phyloP scores from a whole-genome alignment of 1,140 invertebrate species.

The Drosophila virilis region DNA sequence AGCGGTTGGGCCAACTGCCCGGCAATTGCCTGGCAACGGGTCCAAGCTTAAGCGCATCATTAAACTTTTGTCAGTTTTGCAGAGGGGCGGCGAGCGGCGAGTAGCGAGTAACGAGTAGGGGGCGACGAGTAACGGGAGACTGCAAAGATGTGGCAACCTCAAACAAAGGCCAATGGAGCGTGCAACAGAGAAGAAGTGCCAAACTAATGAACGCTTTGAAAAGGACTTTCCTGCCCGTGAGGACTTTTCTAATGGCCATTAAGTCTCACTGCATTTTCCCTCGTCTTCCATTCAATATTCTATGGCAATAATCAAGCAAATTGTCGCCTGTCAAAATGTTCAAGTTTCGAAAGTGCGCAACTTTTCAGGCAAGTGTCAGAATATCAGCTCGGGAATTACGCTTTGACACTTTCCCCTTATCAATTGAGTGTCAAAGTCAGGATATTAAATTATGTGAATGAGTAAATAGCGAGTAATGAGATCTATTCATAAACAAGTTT shows the following conservation, averaged over 20 bases:
- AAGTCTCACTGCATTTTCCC: conserved; percentile 27
- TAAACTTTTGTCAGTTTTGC: conserved; percentile 72
- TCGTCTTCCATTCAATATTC: conserved; percentile 20
- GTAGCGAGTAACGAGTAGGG: conserved; percentile 7
- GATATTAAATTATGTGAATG: conserved; percentile 41
- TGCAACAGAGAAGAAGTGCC: conserved; percentile 58
- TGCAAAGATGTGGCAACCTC: conserved; percentile 54
- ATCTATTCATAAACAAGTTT: conserved; percentile 32
- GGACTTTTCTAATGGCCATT: conserved; percentile 34
- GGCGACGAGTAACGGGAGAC: conserved; percentile 2
- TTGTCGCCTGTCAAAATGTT: conserved; percentile 75
- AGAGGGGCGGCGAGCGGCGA: neutral
- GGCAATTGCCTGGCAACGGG: neutral
- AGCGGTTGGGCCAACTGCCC: neutral
- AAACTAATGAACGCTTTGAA: conserved; percentile 67
- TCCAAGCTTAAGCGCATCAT: conserved; percentile 66
- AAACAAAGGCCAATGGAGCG: conserved; percentile 56
- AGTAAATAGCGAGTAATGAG: conserved; percentile 31
- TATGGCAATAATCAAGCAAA: conserved; percentile 72
- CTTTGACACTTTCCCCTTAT: neutral
- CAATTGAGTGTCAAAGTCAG: conserved; percentile 34
- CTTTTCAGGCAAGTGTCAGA: conserved; percentile 28
- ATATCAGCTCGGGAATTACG: conserved; percentile 14
- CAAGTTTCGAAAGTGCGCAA: conserved; percentile 60
- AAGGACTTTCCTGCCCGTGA: conserved; percentile 5